Conservation (phyloP, 1,140 invertebrate genomes). For the Pseudomyrmex concolor region DNA sequence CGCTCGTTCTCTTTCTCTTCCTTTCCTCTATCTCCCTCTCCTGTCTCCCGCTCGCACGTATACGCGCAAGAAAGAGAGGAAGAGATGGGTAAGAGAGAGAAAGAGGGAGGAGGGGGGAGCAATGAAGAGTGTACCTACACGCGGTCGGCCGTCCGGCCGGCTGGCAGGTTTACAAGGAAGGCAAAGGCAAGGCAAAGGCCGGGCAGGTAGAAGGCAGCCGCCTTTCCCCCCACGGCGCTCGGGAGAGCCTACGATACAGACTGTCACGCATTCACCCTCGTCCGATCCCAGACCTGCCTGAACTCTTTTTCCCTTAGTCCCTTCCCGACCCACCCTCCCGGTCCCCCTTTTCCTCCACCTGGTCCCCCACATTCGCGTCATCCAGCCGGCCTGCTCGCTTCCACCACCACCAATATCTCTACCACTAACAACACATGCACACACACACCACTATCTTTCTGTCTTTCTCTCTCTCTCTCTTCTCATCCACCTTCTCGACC, state of each 20-base stretch:
- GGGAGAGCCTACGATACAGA: conserved; percentile 69
- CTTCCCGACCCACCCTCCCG: conserved; percentile 71
- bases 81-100: neutral
- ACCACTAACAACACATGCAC: conserved; percentile 37
- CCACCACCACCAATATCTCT: conserved; percentile 52
- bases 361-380: conserved; percentile 30
- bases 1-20: conserved; percentile 25
- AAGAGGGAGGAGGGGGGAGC: neutral
- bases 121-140: conserved; percentile 41
- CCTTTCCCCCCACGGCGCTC: conserved; percentile 56
- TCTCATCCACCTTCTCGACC: conserved; percentile 68
- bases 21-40: neutral
- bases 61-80: conserved; percentile 45
- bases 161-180: conserved; percentile 72
- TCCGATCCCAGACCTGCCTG: conserved; percentile 82
- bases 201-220: conserved; percentile 63
- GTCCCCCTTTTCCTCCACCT: conserved; percentile 29
- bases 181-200: conserved; percentile 62
- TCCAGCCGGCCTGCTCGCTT: conserved; percentile 60
- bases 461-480: conserved; percentile 38
- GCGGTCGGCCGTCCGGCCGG: conserved; percentile 59
- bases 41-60: neutral
- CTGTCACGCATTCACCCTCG: conserved; percentile 82
- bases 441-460: conserved; percentile 38
- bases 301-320: conserved; percentile 83